These are phyloP conservation scores for Flexamia atlantica DNA, from an alignment of 2,888 invertebrate species.

Conservation along the genomic window DNA sequence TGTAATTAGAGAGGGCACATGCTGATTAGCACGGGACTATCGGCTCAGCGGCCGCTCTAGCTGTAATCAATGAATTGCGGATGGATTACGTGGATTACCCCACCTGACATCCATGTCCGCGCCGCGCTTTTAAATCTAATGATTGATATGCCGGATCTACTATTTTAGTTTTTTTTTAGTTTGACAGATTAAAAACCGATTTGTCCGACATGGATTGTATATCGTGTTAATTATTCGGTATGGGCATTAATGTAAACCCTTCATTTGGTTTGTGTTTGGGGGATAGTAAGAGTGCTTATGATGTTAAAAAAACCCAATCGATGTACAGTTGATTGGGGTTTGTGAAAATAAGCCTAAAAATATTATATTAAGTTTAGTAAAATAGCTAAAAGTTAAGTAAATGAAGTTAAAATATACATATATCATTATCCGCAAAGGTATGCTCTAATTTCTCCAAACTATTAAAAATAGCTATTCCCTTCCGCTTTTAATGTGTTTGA, in stretches of 20 bases:
- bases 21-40: constrained; percentile 45
- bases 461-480: too few species aligned
- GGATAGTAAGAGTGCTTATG: background rate
- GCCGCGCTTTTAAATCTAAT: constrained; percentile 49
- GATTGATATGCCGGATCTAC: constrained; percentile 21
- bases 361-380: too few species aligned
- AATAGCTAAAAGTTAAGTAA: too few species aligned
- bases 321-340: too few species aligned
- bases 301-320: too few species aligned
- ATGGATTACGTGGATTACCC: background rate
- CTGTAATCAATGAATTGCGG: constrained; percentile 50
- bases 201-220: constrained; percentile 16
- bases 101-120: constrained; percentile 29
- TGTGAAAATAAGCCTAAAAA: too few species aligned
- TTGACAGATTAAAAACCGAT: constrained; percentile 41
- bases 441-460: too few species aligned
- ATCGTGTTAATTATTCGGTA: constrained; percentile 17
- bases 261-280: background rate
- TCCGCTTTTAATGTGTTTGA: too few species aligned
- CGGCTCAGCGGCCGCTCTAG: constrained; percentile 48
- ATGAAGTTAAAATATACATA: too few species aligned
- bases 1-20: constrained; percentile 38
- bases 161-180: constrained; percentile 12
- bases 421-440: too few species aligned
- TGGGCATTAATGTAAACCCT: constrained; percentile 17